phyloP scores from a whole-genome alignment of 2,888 invertebrate genomes.

The Ligdia adustata region DNA sequence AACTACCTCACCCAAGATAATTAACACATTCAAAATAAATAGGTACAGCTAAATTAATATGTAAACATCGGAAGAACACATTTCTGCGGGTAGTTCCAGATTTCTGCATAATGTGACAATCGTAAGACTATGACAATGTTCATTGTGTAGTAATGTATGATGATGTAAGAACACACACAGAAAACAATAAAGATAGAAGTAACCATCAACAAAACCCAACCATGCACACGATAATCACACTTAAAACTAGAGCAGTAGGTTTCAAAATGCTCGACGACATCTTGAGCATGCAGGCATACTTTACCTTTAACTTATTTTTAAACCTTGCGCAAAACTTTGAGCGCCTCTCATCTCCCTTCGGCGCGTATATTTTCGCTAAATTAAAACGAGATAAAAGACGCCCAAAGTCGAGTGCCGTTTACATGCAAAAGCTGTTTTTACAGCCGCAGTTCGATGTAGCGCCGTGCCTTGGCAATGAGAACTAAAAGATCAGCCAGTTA shows the following conservation, averaged over 20 bases:
- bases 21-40: too few relatives aligned
- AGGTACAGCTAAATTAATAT: constrained; percentile 14
- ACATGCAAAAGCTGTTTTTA: too few relatives aligned
- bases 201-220: constrained; percentile 37
- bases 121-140: constrained; percentile 20
- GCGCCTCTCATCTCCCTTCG: too few relatives aligned
- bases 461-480: too few relatives aligned
- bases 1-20: too few relatives aligned
- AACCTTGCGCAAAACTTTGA: too few relatives aligned
- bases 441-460: too few relatives aligned
- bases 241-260: constrained; percentile 30
- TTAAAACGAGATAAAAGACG: too few relatives aligned
- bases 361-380: too few relatives aligned
- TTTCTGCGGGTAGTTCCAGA: constrained; percentile 1
- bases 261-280: constrained; percentile 37
- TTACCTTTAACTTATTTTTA: constrained; percentile 23
- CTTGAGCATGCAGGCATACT: constrained; percentile 29
- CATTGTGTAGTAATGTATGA: constrained; percentile 26
- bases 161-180: constrained; percentile 20
- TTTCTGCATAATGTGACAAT: constrained; percentile 19
- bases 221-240: constrained; percentile 43
- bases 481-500: too few relatives aligned
- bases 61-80: neutral
- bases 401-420: too few relatives aligned
- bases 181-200: constrained; percentile 11